Conservation (phyloP, 2,797 vertebrate species). For the Enteromius treurensis region DNA sequence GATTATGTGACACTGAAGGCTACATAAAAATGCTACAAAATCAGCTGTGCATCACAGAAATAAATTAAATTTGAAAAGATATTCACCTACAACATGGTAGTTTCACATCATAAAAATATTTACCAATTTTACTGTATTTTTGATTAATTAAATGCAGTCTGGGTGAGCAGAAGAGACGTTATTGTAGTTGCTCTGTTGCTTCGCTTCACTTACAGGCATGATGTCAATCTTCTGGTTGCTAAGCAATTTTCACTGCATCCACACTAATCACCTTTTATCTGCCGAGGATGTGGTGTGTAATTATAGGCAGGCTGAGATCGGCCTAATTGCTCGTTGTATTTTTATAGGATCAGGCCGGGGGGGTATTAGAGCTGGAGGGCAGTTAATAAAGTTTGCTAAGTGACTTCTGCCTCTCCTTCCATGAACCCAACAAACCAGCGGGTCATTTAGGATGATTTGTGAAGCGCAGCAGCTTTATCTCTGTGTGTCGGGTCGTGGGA, state of each 20-base stretch:
- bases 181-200: background rate
- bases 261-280: constrained; percentile 76
- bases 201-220: constrained; percentile 54
- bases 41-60: too few species aligned
- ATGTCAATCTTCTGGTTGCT: constrained; percentile 65
- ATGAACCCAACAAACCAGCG: constrained; percentile 1
- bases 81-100: background rate
- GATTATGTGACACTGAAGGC: too few species aligned
- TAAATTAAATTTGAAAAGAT: too few species aligned
- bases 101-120: background rate
- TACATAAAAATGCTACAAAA: too few species aligned
- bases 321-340: constrained; percentile 81
- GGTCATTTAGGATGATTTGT: background rate
- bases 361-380: constrained; percentile 44
- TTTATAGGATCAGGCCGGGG: constrained; percentile 73
- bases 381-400: constrained; percentile 45
- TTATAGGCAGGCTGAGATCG: constrained; percentile 79
- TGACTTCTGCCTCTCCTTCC: constrained; percentile 7
- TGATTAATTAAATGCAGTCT: background rate
- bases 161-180: background rate
- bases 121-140: background rate
- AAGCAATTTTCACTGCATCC: constrained; percentile 62
- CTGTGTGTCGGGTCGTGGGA: constrained; percentile 49
- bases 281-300: constrained; percentile 75
- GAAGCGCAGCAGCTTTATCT: constrained; percentile 53